Conservation (phyloP, 53 echinoderm and acorn worm genomes). For the Paracentrotus lividus region DNA sequence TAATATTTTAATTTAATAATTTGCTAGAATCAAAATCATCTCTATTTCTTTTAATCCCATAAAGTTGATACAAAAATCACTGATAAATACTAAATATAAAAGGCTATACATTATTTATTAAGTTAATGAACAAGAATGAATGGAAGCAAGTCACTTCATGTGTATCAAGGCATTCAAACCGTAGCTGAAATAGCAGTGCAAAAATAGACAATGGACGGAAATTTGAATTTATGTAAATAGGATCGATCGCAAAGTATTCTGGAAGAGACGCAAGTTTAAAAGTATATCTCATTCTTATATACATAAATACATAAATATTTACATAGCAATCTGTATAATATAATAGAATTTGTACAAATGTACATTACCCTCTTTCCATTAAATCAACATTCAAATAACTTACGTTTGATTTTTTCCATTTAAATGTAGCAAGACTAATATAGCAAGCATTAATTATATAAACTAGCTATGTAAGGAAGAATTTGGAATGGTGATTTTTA, state of each 20-base stretch:
- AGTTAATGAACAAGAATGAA: not conserved
- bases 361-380: not conserved
- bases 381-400: too few species aligned
- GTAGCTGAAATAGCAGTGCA: not conserved
- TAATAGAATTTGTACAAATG: not conserved
- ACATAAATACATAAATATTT: not conserved
- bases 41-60: too few species aligned
- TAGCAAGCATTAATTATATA: too few species aligned
- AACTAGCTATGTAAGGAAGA: too few species aligned
- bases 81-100: not conserved
- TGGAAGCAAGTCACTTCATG: not conserved
- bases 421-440: too few species aligned
- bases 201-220: slow-evolving; percentile 36
- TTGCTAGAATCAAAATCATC: too few species aligned
- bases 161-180: not conserved
- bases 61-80: too few species aligned
- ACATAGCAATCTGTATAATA: not conserved
- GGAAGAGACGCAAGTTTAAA: not conserved
- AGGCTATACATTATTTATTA: not conserved
- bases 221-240: not conserved
- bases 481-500: too few species aligned
- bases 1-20: too few species aligned
- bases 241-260: not conserved
- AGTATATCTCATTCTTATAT: not conserved
- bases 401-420: too few species aligned